Conservation (phyloP, 2,113 vertebrate genomes). For the Chaetorhynchus papuensis region DNA sequence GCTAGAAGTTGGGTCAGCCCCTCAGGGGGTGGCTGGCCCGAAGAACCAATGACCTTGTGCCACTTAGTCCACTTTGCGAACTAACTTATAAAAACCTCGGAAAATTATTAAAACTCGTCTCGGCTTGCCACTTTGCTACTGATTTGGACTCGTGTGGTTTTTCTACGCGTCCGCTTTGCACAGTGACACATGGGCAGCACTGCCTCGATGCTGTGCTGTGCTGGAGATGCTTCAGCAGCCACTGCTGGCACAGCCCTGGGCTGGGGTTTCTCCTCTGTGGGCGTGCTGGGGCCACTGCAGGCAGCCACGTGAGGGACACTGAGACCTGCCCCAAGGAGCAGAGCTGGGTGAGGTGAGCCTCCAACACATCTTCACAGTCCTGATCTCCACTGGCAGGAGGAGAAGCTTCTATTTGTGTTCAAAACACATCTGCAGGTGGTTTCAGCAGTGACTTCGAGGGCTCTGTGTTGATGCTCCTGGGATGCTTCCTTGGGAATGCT, state of each 20-base stretch:
- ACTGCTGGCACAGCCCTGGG: background rate
- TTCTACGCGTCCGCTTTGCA: too few species aligned
- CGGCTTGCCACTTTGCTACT: too few species aligned
- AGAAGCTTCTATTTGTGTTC: background rate
- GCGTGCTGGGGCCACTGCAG: background rate
- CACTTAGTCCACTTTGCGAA: too few species aligned
- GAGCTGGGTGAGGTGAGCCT: background rate
- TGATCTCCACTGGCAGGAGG: background rate
- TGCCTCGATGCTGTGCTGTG: background rate
- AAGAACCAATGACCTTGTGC: too few species aligned
- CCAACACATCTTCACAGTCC: fast-evolving
- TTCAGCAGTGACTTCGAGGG: background rate
- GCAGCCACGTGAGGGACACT: fast-evolving
- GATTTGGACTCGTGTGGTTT: too few species aligned
- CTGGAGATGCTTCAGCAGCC: background rate
- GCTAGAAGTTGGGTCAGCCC: too few species aligned
- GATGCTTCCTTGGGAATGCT: background rate
- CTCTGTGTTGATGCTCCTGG: background rate
- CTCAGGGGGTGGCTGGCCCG: too few species aligned
- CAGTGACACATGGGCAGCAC: background rate
- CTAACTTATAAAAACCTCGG: too few species aligned
- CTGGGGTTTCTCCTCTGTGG: fast-evolving
- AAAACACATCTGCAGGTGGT: background rate
- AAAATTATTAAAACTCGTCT: too few species aligned
- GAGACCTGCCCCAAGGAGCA: background rate